Percentiles rank a stretch among this genome's conserved stretches.
phyloP scores from a whole-genome alignment of 2,113 vertebrate species.

The Urocitellus parryii region DNA sequence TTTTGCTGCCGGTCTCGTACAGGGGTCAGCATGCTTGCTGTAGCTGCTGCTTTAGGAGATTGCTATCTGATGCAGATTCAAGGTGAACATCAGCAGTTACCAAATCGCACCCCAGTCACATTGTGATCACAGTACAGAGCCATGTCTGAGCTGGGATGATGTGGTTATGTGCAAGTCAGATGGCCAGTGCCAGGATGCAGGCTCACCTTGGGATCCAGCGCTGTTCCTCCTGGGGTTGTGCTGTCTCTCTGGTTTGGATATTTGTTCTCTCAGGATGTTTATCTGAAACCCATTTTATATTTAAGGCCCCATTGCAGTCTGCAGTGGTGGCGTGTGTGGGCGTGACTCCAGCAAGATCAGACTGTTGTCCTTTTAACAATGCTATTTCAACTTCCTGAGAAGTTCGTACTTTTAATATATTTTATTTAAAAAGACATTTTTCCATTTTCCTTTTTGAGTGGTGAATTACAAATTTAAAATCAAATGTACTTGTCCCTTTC shows the following conservation, averaged over 20 bases:
- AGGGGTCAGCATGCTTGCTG: constrained; percentile 78
- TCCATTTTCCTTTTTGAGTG: constrained; percentile 61
- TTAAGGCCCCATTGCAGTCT: not conserved
- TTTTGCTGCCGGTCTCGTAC: constrained; percentile 71
- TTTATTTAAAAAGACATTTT: constrained; percentile 66
- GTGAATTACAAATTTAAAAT: constrained; percentile 3
- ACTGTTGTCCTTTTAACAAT: not conserved
- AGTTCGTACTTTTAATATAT: constrained; percentile 52
- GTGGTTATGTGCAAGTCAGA: constrained; percentile 79
- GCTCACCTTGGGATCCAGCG: too few species aligned
- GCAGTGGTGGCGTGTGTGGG: not conserved
- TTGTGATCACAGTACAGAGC: constrained; percentile 89
- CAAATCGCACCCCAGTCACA: constrained; percentile 87
- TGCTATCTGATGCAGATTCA: constrained; percentile 88
- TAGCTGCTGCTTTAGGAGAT: constrained; percentile 87
- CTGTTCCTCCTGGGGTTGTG: too few species aligned
- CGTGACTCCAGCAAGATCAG: constrained; percentile 15
- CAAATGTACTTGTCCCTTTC: not conserved
- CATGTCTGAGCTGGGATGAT: constrained; percentile 82
- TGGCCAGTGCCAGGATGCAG: too few species aligned
- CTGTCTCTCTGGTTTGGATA: not conserved
- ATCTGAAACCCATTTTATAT: constrained; percentile 12
- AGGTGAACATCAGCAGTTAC: constrained; percentile 91
- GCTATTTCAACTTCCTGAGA: constrained; percentile 73
- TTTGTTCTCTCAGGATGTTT: constrained; percentile 50